These are phyloP conservation scores for Salvelinus alpinus DNA, from an alignment of 2,113 vertebrate species.

Conservation along the genomic window DNA sequence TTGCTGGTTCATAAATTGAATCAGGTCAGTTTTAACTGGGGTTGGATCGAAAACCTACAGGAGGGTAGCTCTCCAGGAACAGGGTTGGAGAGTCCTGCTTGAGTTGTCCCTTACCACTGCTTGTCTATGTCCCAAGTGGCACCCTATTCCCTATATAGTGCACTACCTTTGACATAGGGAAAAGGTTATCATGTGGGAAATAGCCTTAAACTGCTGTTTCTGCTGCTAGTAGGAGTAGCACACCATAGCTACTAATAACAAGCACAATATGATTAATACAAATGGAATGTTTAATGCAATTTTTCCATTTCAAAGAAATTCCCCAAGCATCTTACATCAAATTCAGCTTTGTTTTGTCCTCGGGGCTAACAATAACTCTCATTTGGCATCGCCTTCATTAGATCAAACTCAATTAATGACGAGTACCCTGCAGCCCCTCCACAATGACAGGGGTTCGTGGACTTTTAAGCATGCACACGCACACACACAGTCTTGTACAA, in stretches of 20 bases:
- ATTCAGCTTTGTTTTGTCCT: conserved; percentile 53
- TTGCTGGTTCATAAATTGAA: too few relatives aligned
- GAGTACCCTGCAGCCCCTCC: conserved; percentile 13
- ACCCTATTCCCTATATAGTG: too few relatives aligned
- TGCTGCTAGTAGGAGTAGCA: background rate
- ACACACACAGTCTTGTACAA: too few relatives aligned
- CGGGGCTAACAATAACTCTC: conserved; percentile 56
- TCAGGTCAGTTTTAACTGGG: too few relatives aligned
- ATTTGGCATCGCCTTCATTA: conserved; percentile 56
- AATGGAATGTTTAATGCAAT: conserved; percentile 75
- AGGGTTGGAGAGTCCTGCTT: too few relatives aligned
- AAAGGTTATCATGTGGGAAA: too few relatives aligned
- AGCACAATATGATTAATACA: conserved; percentile 62
- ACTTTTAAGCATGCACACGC: background rate
- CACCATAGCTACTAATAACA: conserved; percentile 45
- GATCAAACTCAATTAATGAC: conserved; percentile 59
- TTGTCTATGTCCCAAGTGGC: background rate
- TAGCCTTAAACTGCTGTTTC: conserved; percentile 17
- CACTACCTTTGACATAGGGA: too few relatives aligned
- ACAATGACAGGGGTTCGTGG: background rate
- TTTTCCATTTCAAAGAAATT: conserved; percentile 74
- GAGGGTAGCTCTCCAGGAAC: too few relatives aligned
- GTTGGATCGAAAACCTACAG: too few relatives aligned
- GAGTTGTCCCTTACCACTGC: background rate
- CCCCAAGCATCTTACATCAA: conserved; percentile 47